These are phyloP conservation scores for Cosmia pyralina DNA, from an alignment of 2,888 invertebrate genomes.

Conservation along the genomic window DNA sequence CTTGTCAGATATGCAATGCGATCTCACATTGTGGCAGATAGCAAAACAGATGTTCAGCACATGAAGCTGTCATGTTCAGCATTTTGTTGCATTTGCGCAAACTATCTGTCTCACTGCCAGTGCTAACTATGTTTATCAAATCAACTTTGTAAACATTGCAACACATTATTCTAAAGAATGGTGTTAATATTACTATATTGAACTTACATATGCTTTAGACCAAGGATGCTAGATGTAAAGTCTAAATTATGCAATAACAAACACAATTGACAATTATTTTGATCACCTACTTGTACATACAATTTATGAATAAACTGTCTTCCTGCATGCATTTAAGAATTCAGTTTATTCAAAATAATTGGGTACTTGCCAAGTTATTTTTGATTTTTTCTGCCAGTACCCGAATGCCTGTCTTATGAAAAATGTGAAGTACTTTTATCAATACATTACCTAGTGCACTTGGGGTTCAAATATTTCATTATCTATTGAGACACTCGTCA, in stretches of 20 bases:
- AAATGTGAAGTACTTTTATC: constrained; percentile 24
- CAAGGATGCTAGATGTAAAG: constrained; percentile 42
- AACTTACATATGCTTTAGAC: constrained; percentile 29
- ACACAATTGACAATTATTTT: constrained; percentile 31
- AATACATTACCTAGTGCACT: constrained; percentile 41
- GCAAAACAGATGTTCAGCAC: constrained; percentile 40
- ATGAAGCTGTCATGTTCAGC: constrained; percentile 28
- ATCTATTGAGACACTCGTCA: constrained; percentile 36
- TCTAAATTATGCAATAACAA: constrained; percentile 39
- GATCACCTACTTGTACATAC: constrained; percentile 11
- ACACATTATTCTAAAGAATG: constrained; percentile 27
- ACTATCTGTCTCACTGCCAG: constrained; percentile 22
- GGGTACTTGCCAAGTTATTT: constrained; percentile 8
- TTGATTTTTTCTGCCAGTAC: constrained; percentile 39
- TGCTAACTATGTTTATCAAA: constrained; percentile 44
- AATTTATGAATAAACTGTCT: constrained; percentile 31
- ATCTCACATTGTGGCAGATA: constrained; percentile 53
- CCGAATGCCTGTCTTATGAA: constrained; percentile 28
- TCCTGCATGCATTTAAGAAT: constrained; percentile 24
- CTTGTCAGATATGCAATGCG: constrained; percentile 47
- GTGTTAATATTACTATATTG: constrained; percentile 42
- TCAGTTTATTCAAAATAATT: constrained; percentile 36
- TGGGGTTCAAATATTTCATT: constrained; percentile 40
- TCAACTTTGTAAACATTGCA: constrained; percentile 41
- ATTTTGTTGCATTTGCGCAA: constrained; percentile 36